Percentiles rank a stretch among this genome's conserved stretches.
These are phyloP conservation scores for Rattus norvegicus DNA, from an alignment of 2,113 vertebrate species.

Conservation along the genomic window GRCr8 NC_086031.1:10065001-10065500, in stretches of 20 bases:
- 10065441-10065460: not conserved
- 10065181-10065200: not conserved
- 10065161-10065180: too few species aligned
- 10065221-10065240: not conserved
- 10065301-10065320: not conserved
- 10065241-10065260: not conserved
- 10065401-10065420: not conserved
- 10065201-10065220: not conserved
- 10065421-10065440: not conserved
- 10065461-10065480: not conserved
- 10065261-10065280: not conserved
- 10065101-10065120: not conserved
- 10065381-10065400: not conserved
- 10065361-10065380: not conserved
- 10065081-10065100: not conserved
- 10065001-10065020: not conserved
- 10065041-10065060: not conserved
- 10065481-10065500: not conserved
- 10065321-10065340: not conserved
- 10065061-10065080: too few species aligned
- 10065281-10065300: not conserved
- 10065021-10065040: not conserved
- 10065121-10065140: not conserved
- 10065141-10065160: not conserved
- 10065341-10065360: not conserved